Evolutionary conservation across 1,140 invertebrate genomes (phyloP).

Genomic region (Sminthurinus signatus): DNA sequence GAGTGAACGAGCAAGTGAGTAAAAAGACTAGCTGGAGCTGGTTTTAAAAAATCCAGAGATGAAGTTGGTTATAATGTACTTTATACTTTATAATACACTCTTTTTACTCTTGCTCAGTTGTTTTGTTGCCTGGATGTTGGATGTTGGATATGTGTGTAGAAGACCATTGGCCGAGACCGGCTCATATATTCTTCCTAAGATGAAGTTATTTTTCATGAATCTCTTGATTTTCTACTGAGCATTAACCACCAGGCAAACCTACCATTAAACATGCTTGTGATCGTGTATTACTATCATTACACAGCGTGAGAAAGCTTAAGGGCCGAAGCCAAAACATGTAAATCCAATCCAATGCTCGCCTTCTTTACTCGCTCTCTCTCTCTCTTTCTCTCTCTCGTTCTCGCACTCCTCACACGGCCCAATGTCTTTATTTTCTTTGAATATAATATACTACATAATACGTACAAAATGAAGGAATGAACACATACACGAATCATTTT

Average conservation of each 20-base stretch:
- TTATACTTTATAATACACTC: not conserved
- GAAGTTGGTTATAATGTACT: not conserved
- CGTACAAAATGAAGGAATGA: no score
- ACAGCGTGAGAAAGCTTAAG: conserved; percentile 37
- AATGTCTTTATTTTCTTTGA: conserved; percentile 5
- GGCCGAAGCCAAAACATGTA: not conserved
- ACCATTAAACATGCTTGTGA: conserved; percentile 31
- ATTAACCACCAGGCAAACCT: conserved; percentile 29
- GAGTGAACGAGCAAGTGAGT: not conserved
- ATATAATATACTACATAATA: no score
- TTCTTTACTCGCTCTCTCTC: not conserved
- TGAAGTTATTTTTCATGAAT: conserved; percentile 23
- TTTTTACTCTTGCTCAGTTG: no score
- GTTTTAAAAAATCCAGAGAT: conserved; percentile 6
- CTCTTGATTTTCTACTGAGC: conserved; percentile 21
- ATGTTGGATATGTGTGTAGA: not conserved
- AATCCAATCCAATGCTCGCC: not conserved
- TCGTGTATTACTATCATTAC: conserved; percentile 34
- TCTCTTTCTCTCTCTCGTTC: not conserved
- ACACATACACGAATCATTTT: not conserved
- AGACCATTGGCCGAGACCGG: not conserved
- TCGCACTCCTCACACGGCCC: not conserved
- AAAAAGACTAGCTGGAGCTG: conserved; percentile 6
- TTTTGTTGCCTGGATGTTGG: not conserved
- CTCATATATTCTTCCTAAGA: not conserved